phyloP scores from a whole-genome alignment of 2,797 vertebrate species.

The Gallirallus australis region DNA sequence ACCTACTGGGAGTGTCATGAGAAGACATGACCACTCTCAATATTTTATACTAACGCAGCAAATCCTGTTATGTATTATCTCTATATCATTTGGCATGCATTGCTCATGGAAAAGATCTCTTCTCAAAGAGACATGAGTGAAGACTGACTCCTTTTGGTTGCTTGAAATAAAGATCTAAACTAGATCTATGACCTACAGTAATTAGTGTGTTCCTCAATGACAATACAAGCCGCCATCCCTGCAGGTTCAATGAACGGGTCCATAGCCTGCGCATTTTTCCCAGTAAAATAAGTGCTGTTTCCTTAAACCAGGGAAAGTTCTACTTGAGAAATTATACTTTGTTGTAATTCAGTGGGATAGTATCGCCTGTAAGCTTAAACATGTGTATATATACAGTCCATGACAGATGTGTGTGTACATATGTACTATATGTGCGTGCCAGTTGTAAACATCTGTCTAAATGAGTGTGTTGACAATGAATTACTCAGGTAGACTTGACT shows the following conservation, averaged over 20 bases:
- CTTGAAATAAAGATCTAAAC: not conserved
- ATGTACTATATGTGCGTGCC: not conserved
- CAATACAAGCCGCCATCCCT: not conserved
- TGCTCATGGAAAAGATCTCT: not conserved
- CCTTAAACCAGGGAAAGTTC: not conserved
- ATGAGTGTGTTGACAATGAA: slow-evolving; percentile 43
- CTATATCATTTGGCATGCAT: not conserved
- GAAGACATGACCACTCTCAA: not conserved
- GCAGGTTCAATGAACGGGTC: not conserved
- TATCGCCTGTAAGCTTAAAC: not conserved
- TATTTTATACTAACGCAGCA: not conserved
- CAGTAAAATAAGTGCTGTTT: not conserved
- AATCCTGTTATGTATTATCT: slow-evolving; percentile 13
- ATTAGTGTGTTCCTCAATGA: not conserved
- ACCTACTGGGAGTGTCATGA: not conserved
- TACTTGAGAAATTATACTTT: not conserved
- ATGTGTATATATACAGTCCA: not conserved
- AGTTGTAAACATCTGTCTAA: slow-evolving; percentile 35
- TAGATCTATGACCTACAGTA: not conserved
- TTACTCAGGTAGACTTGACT: slow-evolving; percentile 18
- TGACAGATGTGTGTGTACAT: not conserved
- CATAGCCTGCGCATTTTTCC: not conserved
- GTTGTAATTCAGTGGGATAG: not conserved
- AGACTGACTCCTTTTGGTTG: slow-evolving; percentile 36
- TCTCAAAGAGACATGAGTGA: not conserved